Evolutionary conservation across 2,113 vertebrate species (phyloP).

Genomic region (Takifugu flavidus): DNA sequence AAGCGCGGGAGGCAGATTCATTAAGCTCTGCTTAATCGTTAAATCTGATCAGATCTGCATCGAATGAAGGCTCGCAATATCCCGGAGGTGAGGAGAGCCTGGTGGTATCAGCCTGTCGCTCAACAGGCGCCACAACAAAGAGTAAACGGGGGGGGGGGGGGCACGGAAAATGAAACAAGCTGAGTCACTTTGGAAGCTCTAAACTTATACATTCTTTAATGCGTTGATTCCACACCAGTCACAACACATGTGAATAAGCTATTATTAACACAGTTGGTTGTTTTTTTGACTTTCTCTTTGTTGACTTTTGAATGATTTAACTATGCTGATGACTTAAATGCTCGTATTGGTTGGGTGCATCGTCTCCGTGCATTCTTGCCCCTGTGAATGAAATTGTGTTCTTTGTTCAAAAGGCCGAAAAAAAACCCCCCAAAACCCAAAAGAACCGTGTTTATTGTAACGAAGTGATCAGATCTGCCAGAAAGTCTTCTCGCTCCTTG

Average conservation of each 20-base stretch:
- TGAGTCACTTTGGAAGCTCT: too few relatives aligned
- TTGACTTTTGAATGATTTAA: constrained; percentile 12
- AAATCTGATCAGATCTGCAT: constrained; percentile 67
- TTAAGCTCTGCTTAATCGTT: constrained; percentile 67
- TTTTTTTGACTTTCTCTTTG: too few relatives aligned
- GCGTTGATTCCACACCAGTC: too few relatives aligned
- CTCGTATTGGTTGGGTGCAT: constrained; percentile 21
- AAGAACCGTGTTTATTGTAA: constrained; percentile 4
- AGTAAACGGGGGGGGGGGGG: neutral
- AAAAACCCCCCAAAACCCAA: neutral
- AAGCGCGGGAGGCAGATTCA: constrained; percentile 58
- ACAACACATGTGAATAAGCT: too few relatives aligned
- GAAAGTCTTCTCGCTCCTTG: constrained; percentile 19
- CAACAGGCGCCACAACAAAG: constrained; percentile 50
- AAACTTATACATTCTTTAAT: too few relatives aligned
- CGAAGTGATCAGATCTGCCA: constrained; percentile 3
- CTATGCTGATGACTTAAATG: constrained; percentile 13
- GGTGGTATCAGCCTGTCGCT: constrained; percentile 41
- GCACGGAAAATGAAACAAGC: too few relatives aligned
- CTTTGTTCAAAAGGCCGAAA: constrained; percentile 1
- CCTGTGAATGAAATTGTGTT: constrained; percentile 32
- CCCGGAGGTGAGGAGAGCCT: constrained; percentile 60
- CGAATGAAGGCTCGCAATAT: constrained; percentile 70
- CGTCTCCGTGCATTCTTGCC: constrained; percentile 35
- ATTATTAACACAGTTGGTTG: too few relatives aligned